Base-by-base conservation (phyloP, 2,888 invertebrate species). In the Eueremaeus valkanovi region DNA sequence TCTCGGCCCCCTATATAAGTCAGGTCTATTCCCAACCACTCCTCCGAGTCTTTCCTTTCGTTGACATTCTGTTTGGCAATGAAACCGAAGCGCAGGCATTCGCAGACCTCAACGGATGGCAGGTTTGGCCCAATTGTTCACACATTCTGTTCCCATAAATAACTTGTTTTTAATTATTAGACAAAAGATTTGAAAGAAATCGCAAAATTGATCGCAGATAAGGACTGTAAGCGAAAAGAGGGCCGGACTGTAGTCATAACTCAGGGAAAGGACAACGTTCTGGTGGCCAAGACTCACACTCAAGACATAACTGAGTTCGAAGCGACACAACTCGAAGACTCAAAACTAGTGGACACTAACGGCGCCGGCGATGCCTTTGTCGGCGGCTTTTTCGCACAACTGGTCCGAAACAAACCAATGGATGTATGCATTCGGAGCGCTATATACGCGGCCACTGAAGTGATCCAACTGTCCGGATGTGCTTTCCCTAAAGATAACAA, bases 291-390 rank as follows among this genome's bases (percentile, higher is more conserved):
- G 75, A 72, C 72, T 3, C 85, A 88, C 18, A 24, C 24, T n/a
- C 86, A 16, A 85, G 13, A 79, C 40, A 77, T 79, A 21, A 63
- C 79, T 24, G 80, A 81, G 75, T 80, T 81, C 40, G n/a, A 77
- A 1, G 85, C 86, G 2, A 84, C 85, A 80, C 89, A 91, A 0
- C 91, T 93, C 0, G 84, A 84, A 0, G 84, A 84, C 51, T 83
- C 95, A 42, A 84, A 88, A 0, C 82, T 85, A 61, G 90, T 92
- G 31, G 99, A 99, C 83, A 97, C 98, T 0, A 99, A 98, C 84
- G 98, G 98, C 9, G 99, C 99, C 73, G 99, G 99, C 0, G 99
- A 99, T 86, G 96, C 97, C 0, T 99, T 99, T 85, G 90, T 93
- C 61, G 99, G 99, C 79, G 99, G 97, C 3, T 99, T 97, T 83